These are phyloP conservation scores for Copidosoma aretas DNA, from an alignment of 2,888 invertebrate species.

Conservation along the genomic window DNA sequence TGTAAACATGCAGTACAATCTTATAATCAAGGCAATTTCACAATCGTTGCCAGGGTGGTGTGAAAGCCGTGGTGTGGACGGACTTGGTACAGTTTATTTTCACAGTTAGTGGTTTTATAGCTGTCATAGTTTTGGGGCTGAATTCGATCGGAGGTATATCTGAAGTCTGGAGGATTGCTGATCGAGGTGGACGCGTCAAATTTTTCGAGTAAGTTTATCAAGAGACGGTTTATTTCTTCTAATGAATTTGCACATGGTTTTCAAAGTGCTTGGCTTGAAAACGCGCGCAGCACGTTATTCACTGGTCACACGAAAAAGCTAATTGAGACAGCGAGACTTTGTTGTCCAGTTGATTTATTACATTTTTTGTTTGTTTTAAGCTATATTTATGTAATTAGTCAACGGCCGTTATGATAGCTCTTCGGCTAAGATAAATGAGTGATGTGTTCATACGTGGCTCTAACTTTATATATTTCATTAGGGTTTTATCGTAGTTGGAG, in stretches of 20 bases:
- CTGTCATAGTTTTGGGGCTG: constrained; percentile 68
- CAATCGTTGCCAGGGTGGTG: constrained; percentile 65
- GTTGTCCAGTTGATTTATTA: too few relatives aligned
- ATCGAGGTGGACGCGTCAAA: constrained; percentile 67
- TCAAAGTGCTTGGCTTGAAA: background rate
- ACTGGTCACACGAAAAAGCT: too few relatives aligned
- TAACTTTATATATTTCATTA: too few relatives aligned
- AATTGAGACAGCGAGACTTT: too few relatives aligned
- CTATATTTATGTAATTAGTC: too few relatives aligned
- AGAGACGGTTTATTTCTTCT: background rate
- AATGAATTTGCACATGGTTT: background rate
- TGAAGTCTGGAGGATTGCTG: constrained; percentile 67
- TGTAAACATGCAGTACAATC: constrained; percentile 1
- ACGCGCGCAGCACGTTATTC: too few relatives aligned
- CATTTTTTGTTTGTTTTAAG: too few relatives aligned
- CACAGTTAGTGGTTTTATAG: constrained; percentile 65
- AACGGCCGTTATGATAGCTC: too few relatives aligned
- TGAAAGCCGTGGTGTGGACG: constrained; percentile 74
- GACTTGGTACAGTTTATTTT: constrained; percentile 69
- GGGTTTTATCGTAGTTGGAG: too few relatives aligned
- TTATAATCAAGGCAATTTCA: constrained; percentile 18
- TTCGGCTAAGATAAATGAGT: too few relatives aligned
- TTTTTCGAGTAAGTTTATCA: constrained; percentile 66
- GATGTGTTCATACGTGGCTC: too few relatives aligned
- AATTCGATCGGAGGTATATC: constrained; percentile 67